These are phyloP conservation scores for Phymorhynchus buccinoides DNA, from an alignment of 1,140 invertebrate genomes.

Conservation along the genomic window DNA sequence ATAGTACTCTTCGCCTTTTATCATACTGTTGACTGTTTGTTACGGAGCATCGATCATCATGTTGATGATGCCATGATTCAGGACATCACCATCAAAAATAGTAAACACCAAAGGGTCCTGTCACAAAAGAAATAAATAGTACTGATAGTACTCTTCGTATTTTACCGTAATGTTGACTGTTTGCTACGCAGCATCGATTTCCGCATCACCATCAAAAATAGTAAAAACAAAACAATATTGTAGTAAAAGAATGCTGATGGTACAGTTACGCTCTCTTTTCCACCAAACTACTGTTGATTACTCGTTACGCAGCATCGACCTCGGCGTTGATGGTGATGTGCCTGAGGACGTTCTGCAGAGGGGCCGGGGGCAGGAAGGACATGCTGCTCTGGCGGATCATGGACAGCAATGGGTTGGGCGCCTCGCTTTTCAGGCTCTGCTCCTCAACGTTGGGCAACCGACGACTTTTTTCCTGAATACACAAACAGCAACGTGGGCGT, in stretches of 20 bases:
- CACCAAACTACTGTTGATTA: not conserved
- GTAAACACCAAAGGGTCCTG: too few relatives aligned
- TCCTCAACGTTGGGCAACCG: not conserved
- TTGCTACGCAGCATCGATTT: not conserved
- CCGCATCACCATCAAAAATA: not conserved
- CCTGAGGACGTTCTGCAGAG: constrained; percentile 10
- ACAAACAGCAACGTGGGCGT: too few relatives aligned
- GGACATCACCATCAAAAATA: too few relatives aligned
- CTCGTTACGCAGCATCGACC: not conserved
- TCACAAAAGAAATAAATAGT: too few relatives aligned
- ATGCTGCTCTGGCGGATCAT: constrained; percentile 31
- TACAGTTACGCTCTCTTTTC: too few relatives aligned
- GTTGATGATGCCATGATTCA: too few relatives aligned
- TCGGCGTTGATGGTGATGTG: constrained; percentile 16
- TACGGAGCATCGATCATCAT: too few relatives aligned
- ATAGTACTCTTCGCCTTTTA: too few relatives aligned
- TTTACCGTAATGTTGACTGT: too few relatives aligned
- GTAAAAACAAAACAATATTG: not conserved
- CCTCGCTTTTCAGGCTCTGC: constrained; percentile 6
- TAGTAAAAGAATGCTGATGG: not conserved
- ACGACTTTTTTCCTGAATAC: not conserved
- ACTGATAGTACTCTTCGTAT: too few relatives aligned
- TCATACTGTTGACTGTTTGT: too few relatives aligned
- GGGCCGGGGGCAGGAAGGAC: constrained; percentile 20
- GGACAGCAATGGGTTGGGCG: constrained; percentile 3